A percentile compares a stretch with the other conserved stretches of the same genome.
Conservation (phyloP, 2,888 invertebrate species). For the Anodontia alba region DNA sequence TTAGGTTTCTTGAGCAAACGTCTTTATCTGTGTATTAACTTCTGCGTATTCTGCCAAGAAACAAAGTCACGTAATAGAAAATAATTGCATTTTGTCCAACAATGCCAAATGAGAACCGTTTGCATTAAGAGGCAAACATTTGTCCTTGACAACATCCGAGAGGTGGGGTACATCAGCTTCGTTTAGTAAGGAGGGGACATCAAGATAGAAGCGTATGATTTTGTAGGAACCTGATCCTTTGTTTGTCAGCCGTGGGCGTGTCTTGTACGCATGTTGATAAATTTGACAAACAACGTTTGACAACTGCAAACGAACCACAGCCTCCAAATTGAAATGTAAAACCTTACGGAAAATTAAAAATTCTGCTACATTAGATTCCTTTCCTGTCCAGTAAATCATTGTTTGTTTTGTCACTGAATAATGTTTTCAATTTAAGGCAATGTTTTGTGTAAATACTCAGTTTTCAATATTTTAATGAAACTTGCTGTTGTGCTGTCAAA, state of each 20-base stretch:
- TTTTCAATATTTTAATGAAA: slow-evolving; percentile 19
- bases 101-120: too few species aligned
- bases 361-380: slow-evolving; percentile 56
- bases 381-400: neutral
- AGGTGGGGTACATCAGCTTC: too few species aligned
- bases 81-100: too few species aligned
- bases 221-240: neutral
- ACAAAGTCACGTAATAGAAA: too few species aligned
- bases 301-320: slow-evolving; percentile 47
- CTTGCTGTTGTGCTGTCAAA: neutral
- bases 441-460: slow-evolving; percentile 13
- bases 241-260: neutral
- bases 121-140: too few species aligned
- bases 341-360: slow-evolving; percentile 56
- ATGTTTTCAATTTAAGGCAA: slow-evolving; percentile 17
- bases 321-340: slow-evolving; percentile 57
- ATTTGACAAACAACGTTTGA: slow-evolving; percentile 36
- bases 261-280: slow-evolving; percentile 6
- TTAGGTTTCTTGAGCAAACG: too few species aligned
- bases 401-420: slow-evolving; percentile 18
- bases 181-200: too few species aligned
- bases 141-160: too few species aligned
- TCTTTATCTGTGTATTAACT: too few species aligned
- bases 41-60: too few species aligned
- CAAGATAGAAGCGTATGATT: neutral